These are phyloP conservation scores for Strigops habroptila DNA, from an alignment of 2,113 vertebrate species.

Conservation along the genomic window DNA sequence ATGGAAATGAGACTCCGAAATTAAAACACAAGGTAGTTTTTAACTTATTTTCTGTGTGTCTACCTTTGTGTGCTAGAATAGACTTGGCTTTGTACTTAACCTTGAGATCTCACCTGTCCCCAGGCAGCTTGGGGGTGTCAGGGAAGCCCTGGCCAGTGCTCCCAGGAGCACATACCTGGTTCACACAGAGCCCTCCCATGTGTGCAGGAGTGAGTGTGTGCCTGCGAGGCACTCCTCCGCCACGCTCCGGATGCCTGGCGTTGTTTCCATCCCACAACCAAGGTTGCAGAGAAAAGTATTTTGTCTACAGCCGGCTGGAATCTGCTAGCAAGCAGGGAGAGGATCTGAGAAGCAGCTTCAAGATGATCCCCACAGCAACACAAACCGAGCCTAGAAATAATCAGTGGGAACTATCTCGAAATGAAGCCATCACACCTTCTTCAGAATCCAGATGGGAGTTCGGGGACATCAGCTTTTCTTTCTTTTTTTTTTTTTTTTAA, in stretches of 20 bases:
- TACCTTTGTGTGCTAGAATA: not conserved
- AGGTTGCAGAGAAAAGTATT: constrained; percentile 33
- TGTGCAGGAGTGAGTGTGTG: not conserved
- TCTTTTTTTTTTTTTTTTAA: no score
- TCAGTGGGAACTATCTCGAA: not conserved
- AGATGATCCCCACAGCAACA: not conserved
- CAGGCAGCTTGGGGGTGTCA: not conserved
- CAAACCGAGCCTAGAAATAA: not conserved
- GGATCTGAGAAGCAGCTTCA: not conserved
- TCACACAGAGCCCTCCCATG: not conserved
- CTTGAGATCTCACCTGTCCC: not conserved
- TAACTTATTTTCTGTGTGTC: not conserved
- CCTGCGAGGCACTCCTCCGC: constrained; percentile 16
- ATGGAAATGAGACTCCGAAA: not conserved
- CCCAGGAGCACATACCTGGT: not conserved
- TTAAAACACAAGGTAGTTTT: not conserved
- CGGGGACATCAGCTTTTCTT: not conserved
- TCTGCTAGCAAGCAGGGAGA: constrained; percentile 37
- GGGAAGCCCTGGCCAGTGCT: not conserved
- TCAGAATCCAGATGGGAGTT: not conserved
- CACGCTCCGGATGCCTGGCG: constrained; percentile 7
- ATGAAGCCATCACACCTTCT: not conserved
- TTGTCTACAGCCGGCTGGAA: constrained; percentile 43
- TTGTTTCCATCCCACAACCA: constrained; percentile 40
- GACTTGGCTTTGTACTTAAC: not conserved